Evolutionary conservation across 2,888 invertebrate genomes (phyloP), one percentile per base, ranked within the genome.

Genomic region (Monoplex corrugatus): DNA sequence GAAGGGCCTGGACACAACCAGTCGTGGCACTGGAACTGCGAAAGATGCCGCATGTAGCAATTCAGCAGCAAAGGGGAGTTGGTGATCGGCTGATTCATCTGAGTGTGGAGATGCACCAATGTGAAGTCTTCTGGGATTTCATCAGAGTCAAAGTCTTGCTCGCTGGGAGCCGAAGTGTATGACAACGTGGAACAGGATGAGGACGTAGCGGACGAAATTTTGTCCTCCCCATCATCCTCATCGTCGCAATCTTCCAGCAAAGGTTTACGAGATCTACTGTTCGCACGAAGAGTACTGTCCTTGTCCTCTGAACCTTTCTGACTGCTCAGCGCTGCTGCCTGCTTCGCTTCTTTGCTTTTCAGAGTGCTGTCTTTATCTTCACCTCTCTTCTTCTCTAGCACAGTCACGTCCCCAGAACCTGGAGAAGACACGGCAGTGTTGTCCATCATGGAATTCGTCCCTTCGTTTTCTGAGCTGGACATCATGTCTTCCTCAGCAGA

Each of bases 1-100:
- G 80, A 92, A 16, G 95, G 95, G 19, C 95, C 94, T 8, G 94
- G 94, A 50, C 93, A 92, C n/a, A 93, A 90, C 96, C 96, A 96
- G 92, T 95, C 94, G 89, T 93, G 93, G 91, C 96, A 96, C 87
- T 95, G 94, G 84, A 94, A 97, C 96, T 98, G 98, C 3, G 98
- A 98, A 94, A 99, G 96, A 96, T 99, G 98, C 89, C 92, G 92
- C 13, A 94, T 93, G 95, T 99, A 99, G 94, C 98, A 98, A 6
- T 98, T 98, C 98, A 99, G 98, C 0, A 99, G 96, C 87, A 99
- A 96, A 0, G 99, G 98, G 0, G 99, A 99, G 94, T 99, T 98
- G 10, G 98, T 97, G 91, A 99, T 99, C 0, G 99, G 98, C 93
- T 97, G 97, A 95, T 98, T 98, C 44, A 98, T 98, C 96, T 99